These are phyloP conservation scores for Melipona quadrifasciata DNA, from an alignment of 1,140 invertebrate species.

Conservation along the genomic window DNA sequence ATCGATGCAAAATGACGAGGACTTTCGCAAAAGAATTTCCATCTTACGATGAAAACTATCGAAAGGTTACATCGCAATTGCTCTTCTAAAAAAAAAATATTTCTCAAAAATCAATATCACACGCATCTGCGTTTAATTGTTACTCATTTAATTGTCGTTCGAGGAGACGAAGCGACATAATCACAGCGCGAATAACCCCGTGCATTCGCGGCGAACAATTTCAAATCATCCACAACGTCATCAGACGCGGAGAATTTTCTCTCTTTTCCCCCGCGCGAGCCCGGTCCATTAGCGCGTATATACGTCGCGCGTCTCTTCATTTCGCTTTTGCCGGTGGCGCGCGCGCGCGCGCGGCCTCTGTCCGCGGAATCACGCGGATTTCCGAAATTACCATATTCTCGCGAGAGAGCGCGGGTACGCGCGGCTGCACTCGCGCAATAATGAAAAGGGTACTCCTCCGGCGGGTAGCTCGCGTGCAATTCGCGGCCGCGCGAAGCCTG, in stretches of 20 bases:
- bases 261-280: too few relatives aligned
- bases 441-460: constrained; percentile 1
- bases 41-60: too few relatives aligned
- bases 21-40: too few relatives aligned
- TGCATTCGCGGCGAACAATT: not conserved
- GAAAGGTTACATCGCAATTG: too few relatives aligned
- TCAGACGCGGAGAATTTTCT: not conserved
- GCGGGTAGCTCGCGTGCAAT: not conserved
- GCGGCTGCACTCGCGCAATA: not conserved
- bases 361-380: constrained; percentile 35
- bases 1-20: too few relatives aligned
- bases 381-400: constrained; percentile 26
- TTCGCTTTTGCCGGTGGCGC: not conserved
- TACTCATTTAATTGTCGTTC: not conserved
- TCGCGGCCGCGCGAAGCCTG: constrained; percentile 31
- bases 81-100: too few relatives aligned
- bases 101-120: too few relatives aligned
- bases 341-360: not conserved
- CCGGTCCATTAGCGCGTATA: constrained; percentile 13
- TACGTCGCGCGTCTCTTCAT: constrained; percentile 8
- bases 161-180: not conserved
- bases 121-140: not conserved
- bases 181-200: not conserved
- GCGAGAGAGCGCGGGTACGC: not conserved
- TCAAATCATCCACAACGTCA: not conserved